A percentile compares a stretch with the other conserved stretches of the same genome.
Conservation (phyloP, 2,113 vertebrate genomes). For the Maylandia zebra region DNA sequence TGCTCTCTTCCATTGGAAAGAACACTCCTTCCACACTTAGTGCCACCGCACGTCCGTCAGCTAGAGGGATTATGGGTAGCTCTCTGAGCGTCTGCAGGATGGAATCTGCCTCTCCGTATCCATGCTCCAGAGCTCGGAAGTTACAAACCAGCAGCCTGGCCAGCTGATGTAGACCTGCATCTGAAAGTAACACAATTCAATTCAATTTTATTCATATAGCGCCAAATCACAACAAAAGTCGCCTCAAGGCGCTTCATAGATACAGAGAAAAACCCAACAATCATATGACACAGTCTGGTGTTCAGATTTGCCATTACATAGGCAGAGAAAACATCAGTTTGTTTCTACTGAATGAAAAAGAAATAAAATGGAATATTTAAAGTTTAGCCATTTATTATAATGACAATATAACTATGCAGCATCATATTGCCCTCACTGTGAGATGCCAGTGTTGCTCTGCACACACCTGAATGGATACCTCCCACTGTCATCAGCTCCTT, state of each 20-base stretch:
- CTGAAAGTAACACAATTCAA: conserved; percentile 18
- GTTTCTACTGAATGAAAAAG: background rate
- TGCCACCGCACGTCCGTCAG: conserved; percentile 67
- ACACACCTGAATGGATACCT: conserved; percentile 50
- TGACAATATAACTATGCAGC: background rate
- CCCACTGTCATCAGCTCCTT: conserved; percentile 52
- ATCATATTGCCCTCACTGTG: background rate
- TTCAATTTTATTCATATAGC: background rate
- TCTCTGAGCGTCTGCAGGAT: conserved; percentile 61
- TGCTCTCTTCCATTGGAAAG: conserved; percentile 65
- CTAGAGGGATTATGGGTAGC: conserved; percentile 74
- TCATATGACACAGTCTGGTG: background rate
- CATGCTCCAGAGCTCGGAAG: conserved; percentile 72
- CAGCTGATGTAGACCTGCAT: conserved; percentile 50
- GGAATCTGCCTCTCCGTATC: conserved; percentile 61
- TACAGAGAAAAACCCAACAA: background rate
- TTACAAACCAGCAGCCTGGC: conserved; percentile 73
- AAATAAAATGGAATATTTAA: background rate
- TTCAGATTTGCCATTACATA: background rate
- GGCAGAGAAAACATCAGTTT: background rate
- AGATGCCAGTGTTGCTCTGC: background rate
- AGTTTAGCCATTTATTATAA: background rate
- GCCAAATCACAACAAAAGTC: background rate
- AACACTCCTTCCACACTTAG: conserved; percentile 61
- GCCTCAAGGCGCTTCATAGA: background rate